Evolutionary conservation across 2,888 invertebrate species (phyloP).

Genomic region (Drosophila anomalipes): DNA sequence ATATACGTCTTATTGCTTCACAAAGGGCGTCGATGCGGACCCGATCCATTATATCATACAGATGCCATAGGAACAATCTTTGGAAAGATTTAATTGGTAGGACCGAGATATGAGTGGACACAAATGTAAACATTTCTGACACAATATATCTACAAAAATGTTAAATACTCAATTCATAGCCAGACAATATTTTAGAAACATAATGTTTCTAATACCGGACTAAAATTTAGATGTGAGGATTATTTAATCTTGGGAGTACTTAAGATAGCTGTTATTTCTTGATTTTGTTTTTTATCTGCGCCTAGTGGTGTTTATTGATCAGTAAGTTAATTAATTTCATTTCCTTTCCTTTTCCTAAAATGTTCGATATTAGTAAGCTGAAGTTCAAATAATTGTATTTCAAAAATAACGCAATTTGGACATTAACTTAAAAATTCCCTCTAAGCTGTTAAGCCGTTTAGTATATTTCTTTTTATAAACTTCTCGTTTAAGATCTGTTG

Average conservation of each 20-base stretch:
- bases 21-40: not conserved
- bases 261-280: not conserved
- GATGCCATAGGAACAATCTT: not conserved
- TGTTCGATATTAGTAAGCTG: not conserved
- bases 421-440: not conserved
- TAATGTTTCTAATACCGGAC: not conserved
- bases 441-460: not conserved
- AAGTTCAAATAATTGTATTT: not conserved
- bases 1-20: not conserved
- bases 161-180: not conserved
- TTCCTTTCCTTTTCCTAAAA: not conserved
- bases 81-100: not conserved
- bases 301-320: not conserved
- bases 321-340: not conserved
- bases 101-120: not conserved
- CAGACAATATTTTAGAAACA: not conserved
- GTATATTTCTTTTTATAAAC: slow-evolving; percentile 7
- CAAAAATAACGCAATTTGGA: not conserved
- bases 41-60: not conserved
- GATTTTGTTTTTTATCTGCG: not conserved
- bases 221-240: not conserved
- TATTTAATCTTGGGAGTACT: not conserved
- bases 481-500: not conserved
- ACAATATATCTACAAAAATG: not conserved
- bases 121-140: not conserved